Evolutionary conservation across 2,888 invertebrate genomes (phyloP), one percentile per base, ranked within the genome.

Genomic region (Melangyna quadrimaculata): DNA sequence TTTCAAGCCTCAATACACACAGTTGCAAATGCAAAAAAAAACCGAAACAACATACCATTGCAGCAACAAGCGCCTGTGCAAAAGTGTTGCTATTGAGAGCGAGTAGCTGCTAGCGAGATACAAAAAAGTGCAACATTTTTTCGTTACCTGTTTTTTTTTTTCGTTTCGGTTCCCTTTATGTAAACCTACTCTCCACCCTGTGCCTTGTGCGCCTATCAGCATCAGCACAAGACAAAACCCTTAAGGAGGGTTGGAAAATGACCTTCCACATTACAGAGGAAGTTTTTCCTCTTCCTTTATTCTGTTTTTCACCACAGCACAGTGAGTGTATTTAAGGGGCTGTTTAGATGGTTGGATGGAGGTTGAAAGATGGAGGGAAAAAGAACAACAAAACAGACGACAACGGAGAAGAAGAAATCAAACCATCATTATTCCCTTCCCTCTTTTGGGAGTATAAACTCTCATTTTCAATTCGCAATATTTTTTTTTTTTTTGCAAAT

Each of bases 201-300:
- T 43, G 32, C 19, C 19, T 29, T 37, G 35, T 59, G 14, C 19
- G 37, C 51, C 65, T 70, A 71, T 63, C 43, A n/a, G n/a, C n/a
- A n/a, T n/a, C n/a, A n/a, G n/a, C n/a, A 17, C 19, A 67, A 67
- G 57, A 19, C 55, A 57, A 48, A 71, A 84, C 84, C 84, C 84
- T 84, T 84, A 84, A 72, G 32, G 81, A 65, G 86, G 86, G 86
- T 81, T 86, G 78, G 77, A 81, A 86, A 86, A 78, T 81, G 86
- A 86, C 86, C 86, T 86, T 86, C 81, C 81, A 81, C 81, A 86
- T 63, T 19, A 86, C 3, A 81, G 45, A 6, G 7, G 67, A 67
- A 51, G 73, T 70, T 81, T 78, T 86, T 86, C 81, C 86, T 86
- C 86, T 86, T 86, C 86, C 86, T 81, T 72, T 72, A 78, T 80